Evolutionary conservation across 2,888 invertebrate genomes (phyloP).

Genomic region (Mesochorus sp.): DNA sequence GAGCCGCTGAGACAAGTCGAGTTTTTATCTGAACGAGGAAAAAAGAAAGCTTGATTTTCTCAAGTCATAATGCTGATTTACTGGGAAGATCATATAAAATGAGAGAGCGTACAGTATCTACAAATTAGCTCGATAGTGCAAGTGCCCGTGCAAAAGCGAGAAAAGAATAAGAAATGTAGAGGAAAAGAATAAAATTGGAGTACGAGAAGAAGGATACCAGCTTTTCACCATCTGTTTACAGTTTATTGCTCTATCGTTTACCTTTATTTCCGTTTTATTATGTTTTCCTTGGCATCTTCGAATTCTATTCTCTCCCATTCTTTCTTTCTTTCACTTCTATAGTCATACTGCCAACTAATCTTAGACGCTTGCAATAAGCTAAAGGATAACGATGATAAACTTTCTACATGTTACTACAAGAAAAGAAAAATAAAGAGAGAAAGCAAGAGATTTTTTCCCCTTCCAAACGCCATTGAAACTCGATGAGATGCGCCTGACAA

Average conservation of each 20-base stretch:
- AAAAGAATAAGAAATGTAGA: constrained; percentile 69
- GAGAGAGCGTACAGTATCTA: constrained; percentile 44
- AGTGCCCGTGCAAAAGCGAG: constrained; percentile 69
- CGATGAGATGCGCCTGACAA: background rate
- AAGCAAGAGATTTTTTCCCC: constrained; percentile 30
- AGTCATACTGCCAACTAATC: constrained; percentile 41
- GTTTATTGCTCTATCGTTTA: constrained; percentile 63
- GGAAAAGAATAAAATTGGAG: constrained; percentile 64
- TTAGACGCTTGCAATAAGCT: constrained; percentile 16
- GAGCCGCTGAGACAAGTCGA: constrained; percentile 3
- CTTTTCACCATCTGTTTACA: constrained; percentile 61
- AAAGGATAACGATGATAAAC: constrained; percentile 25
- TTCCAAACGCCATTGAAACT: constrained; percentile 3
- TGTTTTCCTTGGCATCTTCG: constrained; percentile 28
- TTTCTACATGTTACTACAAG: constrained; percentile 3
- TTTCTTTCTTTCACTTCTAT: background rate
- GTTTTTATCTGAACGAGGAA: background rate
- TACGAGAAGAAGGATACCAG: constrained; percentile 59
- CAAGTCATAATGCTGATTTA: constrained; percentile 57
- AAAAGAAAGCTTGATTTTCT: constrained; percentile 35
- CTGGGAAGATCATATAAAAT: constrained; percentile 48
- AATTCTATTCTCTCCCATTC: background rate
- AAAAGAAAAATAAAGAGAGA: background rate
- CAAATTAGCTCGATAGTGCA: constrained; percentile 57
- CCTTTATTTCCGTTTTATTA: constrained; percentile 56